Evolutionary conservation across 2,888 invertebrate genomes (phyloP), one percentile per base, ranked within the genome.

Genomic region (Nudaria mundana): DNA sequence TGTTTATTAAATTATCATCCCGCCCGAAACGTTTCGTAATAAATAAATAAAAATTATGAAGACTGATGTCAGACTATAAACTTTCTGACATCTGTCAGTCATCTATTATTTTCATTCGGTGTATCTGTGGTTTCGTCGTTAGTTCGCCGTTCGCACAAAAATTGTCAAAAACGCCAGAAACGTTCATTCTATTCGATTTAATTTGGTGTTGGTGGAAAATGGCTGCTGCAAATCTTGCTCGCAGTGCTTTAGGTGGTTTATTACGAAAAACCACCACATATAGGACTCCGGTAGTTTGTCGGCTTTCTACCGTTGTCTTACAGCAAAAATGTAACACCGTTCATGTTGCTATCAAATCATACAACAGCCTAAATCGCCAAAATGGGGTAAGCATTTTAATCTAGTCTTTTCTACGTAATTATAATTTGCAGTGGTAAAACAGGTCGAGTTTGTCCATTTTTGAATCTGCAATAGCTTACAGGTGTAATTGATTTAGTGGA

Each of bases 151-250:
- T n/a, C n/a, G n/a, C n/a, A n/a, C n/a, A n/a, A n/a, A n/a, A n/a
- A n/a, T n/a, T n/a, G n/a, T n/a, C n/a, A n/a, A n/a, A n/a, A n/a
- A n/a, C n/a, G n/a, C n/a, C n/a, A n/a, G n/a, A n/a, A n/a, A n/a
- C 16, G 18, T 18, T 46, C 40, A 22, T 31, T 22, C 42, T 49
- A 47, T 69, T 58, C 65, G 64, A 41, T 41, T 41, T 8, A 41
- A 46, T 62, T 62, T 59, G n/a, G n/a, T n/a, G n/a, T n/a, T n/a
- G n/a, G n/a, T 37, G 46, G 36, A 62, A 59, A 84, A 89, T 89
- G 89, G 88, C 89, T 79, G 87, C 86, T 56, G 76, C 69, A 47
- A 83, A 76, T 74, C 65, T 89, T 61, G 76, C 77, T 56, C 86
- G 88, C 71, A 84, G 78, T 77, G 85, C 80, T 71, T 72, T 88